Conservation (phyloP, 2,797 vertebrate genomes). For the Sphenodon punctatus region DNA sequence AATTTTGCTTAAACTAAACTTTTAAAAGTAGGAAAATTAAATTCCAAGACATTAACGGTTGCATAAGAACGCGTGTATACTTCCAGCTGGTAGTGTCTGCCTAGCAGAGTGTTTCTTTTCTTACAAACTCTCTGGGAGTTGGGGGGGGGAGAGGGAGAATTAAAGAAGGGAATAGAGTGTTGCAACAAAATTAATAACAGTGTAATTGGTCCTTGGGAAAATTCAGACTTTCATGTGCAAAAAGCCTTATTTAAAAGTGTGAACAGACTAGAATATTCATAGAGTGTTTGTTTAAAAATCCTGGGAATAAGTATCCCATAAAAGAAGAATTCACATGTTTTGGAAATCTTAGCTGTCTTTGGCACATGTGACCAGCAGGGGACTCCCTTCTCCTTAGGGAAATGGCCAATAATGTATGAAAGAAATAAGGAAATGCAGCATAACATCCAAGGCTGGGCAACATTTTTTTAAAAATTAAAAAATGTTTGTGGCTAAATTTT, state of each 20-base stretch:
- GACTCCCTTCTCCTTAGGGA: constrained; percentile 25
- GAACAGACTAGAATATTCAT: not conserved
- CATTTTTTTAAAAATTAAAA: not conserved
- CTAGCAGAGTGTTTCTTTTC: too few relatives aligned
- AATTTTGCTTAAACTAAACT: constrained; percentile 19
- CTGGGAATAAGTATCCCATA: not conserved
- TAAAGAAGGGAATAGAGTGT: too few relatives aligned
- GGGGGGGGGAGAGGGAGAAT: too few relatives aligned
- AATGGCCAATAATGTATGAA: fast-evolving
- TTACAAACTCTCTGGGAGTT: too few relatives aligned
- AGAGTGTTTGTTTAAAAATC: not conserved
- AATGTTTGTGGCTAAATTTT: not conserved
- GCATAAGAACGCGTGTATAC: not conserved
- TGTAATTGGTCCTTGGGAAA: too few relatives aligned
- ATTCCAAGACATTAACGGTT: not conserved
- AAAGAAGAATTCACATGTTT: not conserved
- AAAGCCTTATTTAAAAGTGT: too few relatives aligned
- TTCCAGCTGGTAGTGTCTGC: not conserved
- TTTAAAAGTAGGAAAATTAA: not conserved
- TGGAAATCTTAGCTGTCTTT: not conserved
- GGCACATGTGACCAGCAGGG: not conserved
- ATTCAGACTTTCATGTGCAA: too few relatives aligned
- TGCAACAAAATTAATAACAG: too few relatives aligned
- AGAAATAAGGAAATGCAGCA: not conserved
- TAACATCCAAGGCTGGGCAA: not conserved